Base-by-base conservation (phyloP, 2,113 vertebrate genomes). In the Actenoides lindsayi region DNA sequence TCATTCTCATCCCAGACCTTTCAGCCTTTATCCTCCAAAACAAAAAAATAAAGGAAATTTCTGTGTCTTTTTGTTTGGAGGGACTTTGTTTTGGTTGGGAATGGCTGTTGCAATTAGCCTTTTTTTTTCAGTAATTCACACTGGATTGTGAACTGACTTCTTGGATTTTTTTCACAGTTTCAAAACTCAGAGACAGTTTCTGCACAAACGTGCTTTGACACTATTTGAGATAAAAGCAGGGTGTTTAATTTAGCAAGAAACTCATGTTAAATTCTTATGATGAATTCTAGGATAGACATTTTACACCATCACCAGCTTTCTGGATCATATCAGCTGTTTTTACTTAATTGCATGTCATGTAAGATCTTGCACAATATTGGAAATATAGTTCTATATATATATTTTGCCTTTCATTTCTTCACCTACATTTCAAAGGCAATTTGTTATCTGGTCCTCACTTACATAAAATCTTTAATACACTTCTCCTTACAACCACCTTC, bases 171-270 rank as follows among this genome's bases (percentile, higher is more conserved):
- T n/a, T 30, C 30, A 5, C 30, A 33, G 65, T 92, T 93, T 81
- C 10, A 77, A 88, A 81, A 87, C 24, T 91, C 24, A 57, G 48
- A 53, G 62, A 54, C 8, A 17, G 7, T 83, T 93, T 85, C 41
- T 82, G 9, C 15, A 25, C 33, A 60, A 79, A 59, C 46, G 30
- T 68, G 46, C 53, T 76, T 82, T 87, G 42, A 78, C 60, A 20
- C 33, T 60, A 50, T 70, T 74, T 71, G 51, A 93, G 48, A 79
- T 90, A 91, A 94, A 94, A 79, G 21, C 16, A 46, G 21, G 33
- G n/a, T 50, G 48, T 62, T 95, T 91, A 75, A 94, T 91, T 91
- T 85, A 68, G 21, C 30, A 79, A 73, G 57, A 82, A 95, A 60
- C 60, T 89, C 28, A 19, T 41, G 48, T 75, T 76, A 84, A 81